Evolutionary conservation across 2,797 vertebrate genomes (phyloP), one percentile per base, ranked within the genome.

Genomic region (Amblyopsis hoosieri): DNA sequence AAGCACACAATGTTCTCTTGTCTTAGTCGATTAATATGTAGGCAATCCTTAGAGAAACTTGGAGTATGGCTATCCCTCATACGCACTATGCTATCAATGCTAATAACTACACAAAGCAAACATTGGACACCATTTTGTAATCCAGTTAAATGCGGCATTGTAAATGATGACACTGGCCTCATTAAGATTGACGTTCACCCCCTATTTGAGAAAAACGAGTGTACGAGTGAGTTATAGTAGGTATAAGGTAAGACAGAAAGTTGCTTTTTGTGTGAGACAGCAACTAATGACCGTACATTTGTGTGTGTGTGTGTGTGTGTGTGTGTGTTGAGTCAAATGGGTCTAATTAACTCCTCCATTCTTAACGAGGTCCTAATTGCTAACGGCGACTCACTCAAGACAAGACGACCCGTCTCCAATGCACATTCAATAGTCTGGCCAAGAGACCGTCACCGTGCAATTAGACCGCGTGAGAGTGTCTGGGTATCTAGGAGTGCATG

Each of bases 341-440:
- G 82, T 89, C 75, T 75, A 37, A 37, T 37, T 2, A 50, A 67
- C 78, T 84, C 72, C 80, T 83, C 76, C 62, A 74, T 75, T 85
- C 79, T 84, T 91, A 87, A 87, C 70, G 45, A 83, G 84, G 69
- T 76, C 84, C 84, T 91, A 89, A 91, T 90, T 89, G 87, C 85
- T 87, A 78, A 69, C 60, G 31, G 71, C 71, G 78, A 87, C 83
- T 90, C 85, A 85, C 88, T 85, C 69, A 90, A 91, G 87, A 81
- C 75, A 53, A 71, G 62, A 76, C 71, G 64, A 49, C 57, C 48
- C 15, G 31, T 19, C 56, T 2, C 66, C 56, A 66, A 65, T 72
- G 53, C 47, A 60, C 72, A 76, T 45, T 46, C 71, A 70, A 85
- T 63, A 60, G 80, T 84, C 69, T 88, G 81, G 77, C 87, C 81